Base-by-base conservation (phyloP, 2,888 invertebrate genomes). In the Cordilura impudica region DNA sequence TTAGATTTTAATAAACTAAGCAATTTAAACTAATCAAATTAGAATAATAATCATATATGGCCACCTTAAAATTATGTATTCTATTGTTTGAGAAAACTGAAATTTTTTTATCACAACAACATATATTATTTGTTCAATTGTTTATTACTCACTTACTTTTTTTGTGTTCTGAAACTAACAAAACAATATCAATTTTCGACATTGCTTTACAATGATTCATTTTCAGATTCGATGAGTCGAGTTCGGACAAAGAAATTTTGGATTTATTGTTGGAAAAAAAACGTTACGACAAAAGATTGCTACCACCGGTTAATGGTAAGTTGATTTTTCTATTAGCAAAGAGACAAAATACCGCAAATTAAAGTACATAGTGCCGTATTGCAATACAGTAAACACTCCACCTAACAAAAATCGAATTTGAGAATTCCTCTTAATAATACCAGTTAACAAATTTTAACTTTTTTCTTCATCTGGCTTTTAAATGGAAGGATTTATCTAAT, bases 161-260 rank as follows among this genome's bases (percentile, higher is more conserved):
- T 56, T 14, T 21, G 47, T 56, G 43, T 65, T 51, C 16, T 14
- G n/a, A 60, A 16, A 71, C 47, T 71, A 61, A 66, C 66, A 79
- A 56, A 66, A 51, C 16, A n/a, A n/a, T n/a, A n/a, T 70, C 31
- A 8, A 70, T 56, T 54, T 74, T 54, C 43, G 35, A 70, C 72
- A 69, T 63, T 74, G 58, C 54, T 23, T 58, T 79, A 66, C 45
- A 72, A 77, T 61, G 12, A 65, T 65, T 72, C 56, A 53, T 54
- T 83, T 83, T 75, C 92, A 96, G 96, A 91, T 96, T 96, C 91
- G 95, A 95, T 90, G 95, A 96, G 91, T 96, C 96, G 86, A 96
- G 95, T 92, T 96, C 96, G 90, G 96, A 96, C 93, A 96, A 96
- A 91, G 96, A 96, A 91, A 96, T 96, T 90, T 92, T 97, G 92